Conservation (phyloP, 2,113 vertebrate species). For the Chrysochloris asiatica region DNA sequence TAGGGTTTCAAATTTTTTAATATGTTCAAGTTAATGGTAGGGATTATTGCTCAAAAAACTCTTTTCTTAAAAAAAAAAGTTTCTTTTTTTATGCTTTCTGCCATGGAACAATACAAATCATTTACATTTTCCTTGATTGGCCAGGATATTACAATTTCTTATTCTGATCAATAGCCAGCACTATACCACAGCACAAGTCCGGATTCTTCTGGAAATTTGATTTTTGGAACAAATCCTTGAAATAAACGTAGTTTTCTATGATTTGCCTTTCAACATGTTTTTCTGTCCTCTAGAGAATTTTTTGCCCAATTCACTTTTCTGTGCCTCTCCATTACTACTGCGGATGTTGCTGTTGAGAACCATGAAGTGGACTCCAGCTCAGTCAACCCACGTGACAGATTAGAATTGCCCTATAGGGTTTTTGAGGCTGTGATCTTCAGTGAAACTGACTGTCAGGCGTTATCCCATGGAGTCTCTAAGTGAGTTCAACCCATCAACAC, state of each 20-base stretch:
- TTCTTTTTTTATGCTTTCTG: background rate
- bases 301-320: background rate
- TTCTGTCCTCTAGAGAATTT: constrained; percentile 22
- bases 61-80: constrained; percentile 18
- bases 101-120: background rate
- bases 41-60: background rate
- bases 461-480: background rate
- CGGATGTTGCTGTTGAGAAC: background rate
- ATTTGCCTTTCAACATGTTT: constrained; percentile 40
- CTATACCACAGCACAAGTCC: background rate
- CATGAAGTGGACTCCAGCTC: background rate
- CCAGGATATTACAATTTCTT: background rate
- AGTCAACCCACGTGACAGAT: background rate
- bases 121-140: background rate
- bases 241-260: constrained; percentile 38
- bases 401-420: background rate
- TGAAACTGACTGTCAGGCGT: background rate
- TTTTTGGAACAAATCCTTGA: constrained; percentile 40
- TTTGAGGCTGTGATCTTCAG: background rate
- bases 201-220: background rate
- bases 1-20: background rate
- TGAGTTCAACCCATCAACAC: background rate
- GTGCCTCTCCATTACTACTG: background rate
- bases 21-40: background rate
- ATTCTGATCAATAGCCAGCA: background rate